Evolutionary conservation across 2,797 vertebrate species (phyloP), one percentile per base, ranked within the genome.

Genomic region (Chloroceryle amazona): DNA sequence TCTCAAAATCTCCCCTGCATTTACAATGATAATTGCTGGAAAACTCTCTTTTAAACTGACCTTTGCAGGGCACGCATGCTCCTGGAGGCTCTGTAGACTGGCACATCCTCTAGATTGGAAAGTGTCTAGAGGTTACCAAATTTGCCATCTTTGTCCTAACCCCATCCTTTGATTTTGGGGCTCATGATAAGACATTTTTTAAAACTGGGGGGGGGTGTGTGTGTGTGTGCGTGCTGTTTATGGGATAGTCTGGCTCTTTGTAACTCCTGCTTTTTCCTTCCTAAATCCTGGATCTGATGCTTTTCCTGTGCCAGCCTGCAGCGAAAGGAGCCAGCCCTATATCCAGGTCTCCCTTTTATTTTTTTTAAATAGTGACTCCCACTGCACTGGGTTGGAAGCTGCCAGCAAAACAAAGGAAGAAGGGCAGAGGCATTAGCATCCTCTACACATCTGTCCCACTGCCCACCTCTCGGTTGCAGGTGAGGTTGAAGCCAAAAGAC

Each of bases 401-500:
- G 11, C 37, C 61, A 29, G 60, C 10, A 16, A 80, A 68, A 41
- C 1, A 0, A 51, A 86, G 58, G 20, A 44, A 42, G 22, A 18
- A 70, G n/a, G 47, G 54, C 51, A 90, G 71, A 78, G 31, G 21
- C 33, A 61, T 82, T 44, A 85, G 57, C 75, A 74, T 42, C 63
- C 42, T 46, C 65, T 41, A 7, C n/a, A 21, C 23, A 76, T 75
- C 66, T 67, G 44, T 68, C 33, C 21, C 58, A 13, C 62, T 81
- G 87, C 72, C 85, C 81, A 81, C 37, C 33, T 60, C 82, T 65
- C 76, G 51, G 54, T 3, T 31, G 17, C 80, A 80, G 61, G 74
- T 86, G 49, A 76, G 52, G 68, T 51, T 86, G 79, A 65, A 91
- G 84, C 74, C 86, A 74, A 52, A 84, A 70, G 70, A 74, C 17